These are phyloP conservation scores for Hippocampus zosterae DNA, from an alignment of 2,113 vertebrate species.

Conservation along the genomic window DNA sequence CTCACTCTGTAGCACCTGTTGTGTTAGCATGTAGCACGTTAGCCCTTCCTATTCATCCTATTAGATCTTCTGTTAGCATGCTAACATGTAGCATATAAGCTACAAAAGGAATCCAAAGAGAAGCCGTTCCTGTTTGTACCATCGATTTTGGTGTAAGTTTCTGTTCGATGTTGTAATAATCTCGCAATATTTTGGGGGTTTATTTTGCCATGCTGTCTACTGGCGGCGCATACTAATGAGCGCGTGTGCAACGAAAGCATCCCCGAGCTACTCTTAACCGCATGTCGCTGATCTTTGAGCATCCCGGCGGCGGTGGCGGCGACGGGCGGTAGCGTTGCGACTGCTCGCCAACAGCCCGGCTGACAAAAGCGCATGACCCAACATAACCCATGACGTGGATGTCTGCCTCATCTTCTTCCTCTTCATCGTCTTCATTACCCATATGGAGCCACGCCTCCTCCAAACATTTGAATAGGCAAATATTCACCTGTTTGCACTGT, in stretches of 20 bases:
- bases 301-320: not conserved
- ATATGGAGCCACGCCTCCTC: not conserved
- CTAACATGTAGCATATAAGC: too few relatives aligned
- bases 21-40: not conserved
- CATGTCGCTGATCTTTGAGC: constrained; percentile 12
- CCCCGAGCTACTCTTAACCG: constrained; percentile 2
- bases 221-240: not conserved
- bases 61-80: too few relatives aligned
- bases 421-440: not conserved
- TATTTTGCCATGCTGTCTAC: not conserved
- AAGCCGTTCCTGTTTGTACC: not conserved
- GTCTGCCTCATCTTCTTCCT: not conserved
- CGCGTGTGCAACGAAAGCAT: not conserved
- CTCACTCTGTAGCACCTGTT: too few relatives aligned
- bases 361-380: constrained; percentile 1
- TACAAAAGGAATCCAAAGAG: too few relatives aligned
- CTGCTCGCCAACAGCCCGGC: not conserved
- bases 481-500: not conserved
- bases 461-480: not conserved
- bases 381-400: not conserved
- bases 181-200: not conserved
- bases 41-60: not conserved
- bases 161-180: not conserved
- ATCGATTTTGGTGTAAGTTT: not conserved
- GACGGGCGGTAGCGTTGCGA: not conserved